These are phyloP conservation scores for Orcinus orca DNA, from an alignment of 2,113 vertebrate species.

Conservation along the genomic window DNA sequence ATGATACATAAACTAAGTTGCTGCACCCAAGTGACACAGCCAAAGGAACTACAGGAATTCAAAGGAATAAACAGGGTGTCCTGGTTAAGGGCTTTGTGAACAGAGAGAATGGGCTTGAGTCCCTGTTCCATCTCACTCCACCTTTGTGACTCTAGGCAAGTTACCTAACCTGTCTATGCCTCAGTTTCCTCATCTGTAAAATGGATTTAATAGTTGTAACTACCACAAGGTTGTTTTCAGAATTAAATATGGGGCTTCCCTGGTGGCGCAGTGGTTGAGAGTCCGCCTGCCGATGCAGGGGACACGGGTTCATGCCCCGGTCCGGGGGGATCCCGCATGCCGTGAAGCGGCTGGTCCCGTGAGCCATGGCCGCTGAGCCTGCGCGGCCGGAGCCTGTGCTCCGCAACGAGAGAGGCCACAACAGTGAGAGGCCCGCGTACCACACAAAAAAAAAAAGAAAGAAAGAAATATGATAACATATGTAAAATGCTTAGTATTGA, in stretches of 20 bases:
- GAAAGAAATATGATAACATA: background rate
- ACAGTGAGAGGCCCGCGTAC: too few species aligned
- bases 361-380: too few species aligned
- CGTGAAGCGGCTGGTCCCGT: too few species aligned
- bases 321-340: too few species aligned
- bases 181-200: background rate
- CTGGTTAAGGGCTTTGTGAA: background rate
- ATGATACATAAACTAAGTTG: background rate
- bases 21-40: background rate
- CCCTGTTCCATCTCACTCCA: background rate
- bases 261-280: too few species aligned
- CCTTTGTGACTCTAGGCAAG: background rate
- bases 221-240: background rate
- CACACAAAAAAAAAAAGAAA: too few species aligned
- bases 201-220: background rate
- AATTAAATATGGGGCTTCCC: background rate
- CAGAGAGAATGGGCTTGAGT: background rate
- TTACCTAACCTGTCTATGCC: background rate
- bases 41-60: background rate
- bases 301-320: too few species aligned
- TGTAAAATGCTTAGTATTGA: background rate
- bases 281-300: too few species aligned
- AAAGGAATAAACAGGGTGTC: background rate
- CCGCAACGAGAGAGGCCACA: too few species aligned
- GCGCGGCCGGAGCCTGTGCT: too few species aligned